Evolutionary conservation across 2,797 vertebrate genomes (phyloP).

Genomic region (Momotus momota): DNA sequence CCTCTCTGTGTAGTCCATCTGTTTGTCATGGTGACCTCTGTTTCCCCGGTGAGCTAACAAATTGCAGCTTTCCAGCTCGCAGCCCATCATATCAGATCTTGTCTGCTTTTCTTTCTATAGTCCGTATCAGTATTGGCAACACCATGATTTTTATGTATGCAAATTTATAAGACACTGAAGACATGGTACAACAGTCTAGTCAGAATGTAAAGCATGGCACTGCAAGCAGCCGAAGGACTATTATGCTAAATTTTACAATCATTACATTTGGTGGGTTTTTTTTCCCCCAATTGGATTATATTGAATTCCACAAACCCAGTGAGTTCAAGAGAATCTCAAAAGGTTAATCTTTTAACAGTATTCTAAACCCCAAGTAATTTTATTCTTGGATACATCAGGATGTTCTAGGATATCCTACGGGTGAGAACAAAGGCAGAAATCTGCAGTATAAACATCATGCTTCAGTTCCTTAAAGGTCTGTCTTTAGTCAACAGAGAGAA

Average conservation of each 20-base stretch:
- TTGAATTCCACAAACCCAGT: background rate
- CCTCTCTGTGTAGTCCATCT: background rate
- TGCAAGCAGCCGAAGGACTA: background rate
- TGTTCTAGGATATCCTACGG: background rate
- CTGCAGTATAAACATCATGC: background rate
- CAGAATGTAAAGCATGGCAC: background rate
- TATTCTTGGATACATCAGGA: background rate
- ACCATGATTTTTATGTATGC: background rate
- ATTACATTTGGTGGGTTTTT: background rate
- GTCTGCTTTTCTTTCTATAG: background rate
- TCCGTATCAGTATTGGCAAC: background rate
- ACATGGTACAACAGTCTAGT: rapidly evolving
- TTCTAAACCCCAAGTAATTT: background rate
- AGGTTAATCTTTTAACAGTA: background rate
- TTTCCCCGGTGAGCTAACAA: background rate
- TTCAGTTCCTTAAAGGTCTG: background rate
- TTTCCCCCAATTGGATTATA: background rate
- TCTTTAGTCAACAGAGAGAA: background rate
- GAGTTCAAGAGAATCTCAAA: background rate
- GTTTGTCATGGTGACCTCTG: background rate
- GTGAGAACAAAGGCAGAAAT: background rate
- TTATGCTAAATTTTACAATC: background rate
- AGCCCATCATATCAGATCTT: background rate
- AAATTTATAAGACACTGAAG: background rate
- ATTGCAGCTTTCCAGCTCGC: background rate